Base-by-base conservation (phyloP, 1,140 invertebrate species). In the Aricia agestis region DNA sequence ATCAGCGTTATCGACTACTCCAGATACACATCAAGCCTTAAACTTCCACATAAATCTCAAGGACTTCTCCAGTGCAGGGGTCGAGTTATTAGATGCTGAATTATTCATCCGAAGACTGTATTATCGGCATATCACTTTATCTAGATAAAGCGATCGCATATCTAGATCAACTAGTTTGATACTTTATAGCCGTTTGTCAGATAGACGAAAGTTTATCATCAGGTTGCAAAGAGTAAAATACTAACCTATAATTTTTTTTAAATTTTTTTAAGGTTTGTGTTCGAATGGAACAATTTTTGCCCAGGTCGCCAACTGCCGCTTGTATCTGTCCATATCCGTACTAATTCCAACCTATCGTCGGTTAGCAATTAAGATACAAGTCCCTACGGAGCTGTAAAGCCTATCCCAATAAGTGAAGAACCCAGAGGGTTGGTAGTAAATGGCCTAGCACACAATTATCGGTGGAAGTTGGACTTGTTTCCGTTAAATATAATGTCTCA, bases 51-150 rank as follows among this genome's bases (percentile, higher is more conserved):
- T 52, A 52, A 52, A 52, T 52, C 45, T 52, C 45, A 52, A 52
- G 45, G 3, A 52, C 45, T 52, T 9, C 45, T 36, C 36, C 36
- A 36, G 13, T 52, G 45, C 45, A 52, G 3, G 45, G 45, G 45
- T 52, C 45, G 45, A 52, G 45, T 52, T 52, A 52, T 52, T 52
- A 52, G 45, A 52, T 52, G 45, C 45, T 52, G 45, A 52, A 52
- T 52, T 52, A 52, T 52, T 52, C 45, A 52, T 52, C 45, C 45
- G 45, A 13, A 13, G 45, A 52, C 45, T 52, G 45, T 15, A 9
- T 25, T 52, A 52, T 52, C 36, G 25, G 25, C 25, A 25, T 25
- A 25, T 25, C 45, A 52, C 45, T 52, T 36, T 36, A 52, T 52
- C 45, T 1, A 52, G 45, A 52, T 36, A 25, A 36, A 36, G 36